Evolutionary conservation across 53 echinoderm and acorn worm species (phyloP).

Genomic region (Holothuria leucospilota): DNA sequence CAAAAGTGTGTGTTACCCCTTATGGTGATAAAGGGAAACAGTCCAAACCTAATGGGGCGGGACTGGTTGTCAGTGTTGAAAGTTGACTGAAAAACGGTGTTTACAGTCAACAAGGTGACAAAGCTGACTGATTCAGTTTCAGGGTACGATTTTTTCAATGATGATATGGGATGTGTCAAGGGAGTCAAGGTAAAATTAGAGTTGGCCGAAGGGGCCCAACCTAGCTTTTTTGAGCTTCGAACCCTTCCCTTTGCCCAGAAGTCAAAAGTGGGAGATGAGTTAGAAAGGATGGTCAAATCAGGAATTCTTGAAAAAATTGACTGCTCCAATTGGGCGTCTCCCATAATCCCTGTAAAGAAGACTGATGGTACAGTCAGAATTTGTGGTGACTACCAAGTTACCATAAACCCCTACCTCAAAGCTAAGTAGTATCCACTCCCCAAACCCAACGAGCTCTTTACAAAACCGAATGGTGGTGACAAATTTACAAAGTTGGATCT

Average conservation of each 20-base stretch:
- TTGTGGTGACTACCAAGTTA: too few species aligned
- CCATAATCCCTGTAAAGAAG: conserved; percentile 61
- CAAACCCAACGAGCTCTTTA: conserved; percentile 25
- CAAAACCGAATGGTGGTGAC: too few species aligned
- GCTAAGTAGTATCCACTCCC: conserved; percentile 23
- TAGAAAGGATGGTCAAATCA: conserved; percentile 48
- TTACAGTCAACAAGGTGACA: background rate
- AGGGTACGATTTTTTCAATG: conserved; percentile 29
- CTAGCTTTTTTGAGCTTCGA: too few species aligned
- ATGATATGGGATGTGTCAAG: conserved; percentile 46
- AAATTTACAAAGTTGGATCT: too few species aligned
- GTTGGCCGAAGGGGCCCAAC: too few species aligned
- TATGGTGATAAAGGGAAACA: conserved; percentile 20
- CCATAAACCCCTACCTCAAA: background rate
- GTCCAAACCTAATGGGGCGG: conserved; percentile 65
- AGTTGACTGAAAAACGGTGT: conserved; percentile 54
- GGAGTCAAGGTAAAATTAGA: conserved; percentile 41
- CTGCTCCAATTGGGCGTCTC: conserved; percentile 58
- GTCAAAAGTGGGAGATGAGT: conserved; percentile 42
- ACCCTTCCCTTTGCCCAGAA: conserved; percentile 55
- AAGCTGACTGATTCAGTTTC: background rate
- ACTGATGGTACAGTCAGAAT: conserved; percentile 40
- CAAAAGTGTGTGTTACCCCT: background rate
- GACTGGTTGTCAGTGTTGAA: conserved; percentile 58
- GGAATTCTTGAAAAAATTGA: conserved; percentile 57